These are phyloP conservation scores for Rhodophaea formosa DNA, from an alignment of 2,888 invertebrate genomes.

Conservation along the genomic window DNA sequence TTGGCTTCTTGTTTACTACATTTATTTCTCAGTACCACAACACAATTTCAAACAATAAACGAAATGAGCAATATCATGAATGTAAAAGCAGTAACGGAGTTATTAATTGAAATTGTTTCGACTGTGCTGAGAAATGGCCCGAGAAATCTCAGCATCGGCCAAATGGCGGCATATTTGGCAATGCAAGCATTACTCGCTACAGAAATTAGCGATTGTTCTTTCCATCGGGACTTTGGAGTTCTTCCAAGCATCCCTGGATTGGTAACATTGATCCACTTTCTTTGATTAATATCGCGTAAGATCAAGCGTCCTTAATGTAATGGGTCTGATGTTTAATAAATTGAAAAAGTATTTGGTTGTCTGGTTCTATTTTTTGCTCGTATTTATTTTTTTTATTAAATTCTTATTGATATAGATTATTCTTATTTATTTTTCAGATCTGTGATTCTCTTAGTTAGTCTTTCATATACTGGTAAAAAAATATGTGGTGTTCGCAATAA, in stretches of 20 bases:
- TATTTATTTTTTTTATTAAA: too few species aligned
- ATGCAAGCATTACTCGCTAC: slow-evolving; percentile 40
- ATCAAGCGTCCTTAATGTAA: neutral
- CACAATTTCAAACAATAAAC: slow-evolving; percentile 5
- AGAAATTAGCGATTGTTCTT: slow-evolving; percentile 45
- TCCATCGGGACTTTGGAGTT: slow-evolving; percentile 48
- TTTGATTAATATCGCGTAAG: slow-evolving; percentile 43
- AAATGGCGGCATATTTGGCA: slow-evolving; percentile 46
- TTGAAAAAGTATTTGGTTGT: neutral
- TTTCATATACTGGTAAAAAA: too few species aligned
- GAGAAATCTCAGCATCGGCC: slow-evolving; percentile 27
- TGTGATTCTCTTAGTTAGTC: too few species aligned
- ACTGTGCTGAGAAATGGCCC: slow-evolving; percentile 34
- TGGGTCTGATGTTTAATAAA: neutral
- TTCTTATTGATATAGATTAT: too few species aligned
- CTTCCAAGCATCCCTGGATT: slow-evolving; percentile 50
- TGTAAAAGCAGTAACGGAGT: slow-evolving; percentile 16
- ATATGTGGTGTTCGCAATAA: too few species aligned
- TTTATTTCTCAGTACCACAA: neutral
- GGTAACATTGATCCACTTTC: slow-evolving; percentile 47
- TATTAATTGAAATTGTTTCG: slow-evolving; percentile 27
- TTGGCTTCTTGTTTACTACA: too few species aligned
- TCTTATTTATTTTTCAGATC: too few species aligned
- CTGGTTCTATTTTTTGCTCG: neutral
- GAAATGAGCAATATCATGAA: slow-evolving; percentile 14